Evolutionary conservation across 1,140 invertebrate genomes (phyloP).

Genomic region (Drosophila subpulchrella): DNA sequence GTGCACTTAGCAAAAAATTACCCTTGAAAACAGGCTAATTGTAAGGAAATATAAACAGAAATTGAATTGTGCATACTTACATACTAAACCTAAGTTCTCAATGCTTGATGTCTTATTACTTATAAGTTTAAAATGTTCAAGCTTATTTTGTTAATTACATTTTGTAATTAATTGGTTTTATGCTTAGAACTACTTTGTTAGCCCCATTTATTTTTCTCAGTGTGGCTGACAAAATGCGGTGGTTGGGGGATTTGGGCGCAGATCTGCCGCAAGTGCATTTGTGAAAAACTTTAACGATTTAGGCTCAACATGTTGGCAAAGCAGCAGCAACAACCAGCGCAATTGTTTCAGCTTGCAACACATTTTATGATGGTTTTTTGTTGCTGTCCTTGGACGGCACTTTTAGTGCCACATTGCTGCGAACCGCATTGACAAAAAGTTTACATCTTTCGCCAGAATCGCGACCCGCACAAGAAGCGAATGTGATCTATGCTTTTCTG

Average conservation of each 20-base stretch:
- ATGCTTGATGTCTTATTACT: too few relatives aligned
- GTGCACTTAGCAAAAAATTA: slow-evolving; percentile 1
- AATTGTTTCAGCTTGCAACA: slow-evolving; percentile 72
- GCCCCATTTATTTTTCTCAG: neutral
- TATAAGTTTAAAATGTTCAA: too few relatives aligned
- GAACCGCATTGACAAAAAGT: slow-evolving; percentile 73
- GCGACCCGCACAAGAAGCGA: slow-evolving; percentile 49
- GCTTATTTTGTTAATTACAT: too few relatives aligned
- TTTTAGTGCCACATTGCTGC: slow-evolving; percentile 60
- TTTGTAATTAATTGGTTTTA: too few relatives aligned
- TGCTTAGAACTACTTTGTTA: too few relatives aligned
- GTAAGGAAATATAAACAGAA: neutral
- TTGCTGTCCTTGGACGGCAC: slow-evolving; percentile 70
- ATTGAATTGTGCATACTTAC: too few relatives aligned
- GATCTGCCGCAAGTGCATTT: slow-evolving; percentile 76
- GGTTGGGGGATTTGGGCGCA: slow-evolving; percentile 11
- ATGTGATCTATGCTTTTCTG: slow-evolving; percentile 76
- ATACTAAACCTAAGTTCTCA: too few relatives aligned
- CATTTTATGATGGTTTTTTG: slow-evolving; percentile 67
- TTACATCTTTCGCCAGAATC: slow-evolving; percentile 65
- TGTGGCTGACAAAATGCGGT: neutral
- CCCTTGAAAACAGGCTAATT: neutral
- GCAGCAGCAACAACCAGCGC: slow-evolving; percentile 52
- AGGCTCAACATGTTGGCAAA: slow-evolving; percentile 79
- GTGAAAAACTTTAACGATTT: slow-evolving; percentile 82